phyloP scores from a whole-genome alignment of 2,888 invertebrate genomes.

The Calephelis perditalis region DNA sequence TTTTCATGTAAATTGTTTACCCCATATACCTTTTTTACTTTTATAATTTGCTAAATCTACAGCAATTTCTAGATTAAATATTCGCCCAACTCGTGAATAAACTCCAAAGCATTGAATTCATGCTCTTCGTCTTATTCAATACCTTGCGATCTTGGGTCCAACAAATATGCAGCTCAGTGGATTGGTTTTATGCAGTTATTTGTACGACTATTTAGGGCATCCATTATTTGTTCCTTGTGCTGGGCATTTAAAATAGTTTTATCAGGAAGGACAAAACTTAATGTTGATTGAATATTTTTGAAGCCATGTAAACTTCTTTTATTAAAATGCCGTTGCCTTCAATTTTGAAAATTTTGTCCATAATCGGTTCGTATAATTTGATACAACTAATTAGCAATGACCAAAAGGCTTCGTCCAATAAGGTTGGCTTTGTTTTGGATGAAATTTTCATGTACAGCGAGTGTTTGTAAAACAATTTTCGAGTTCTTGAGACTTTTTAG shows the following conservation, averaged over 20 bases:
- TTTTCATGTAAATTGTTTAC: constrained; percentile 26
- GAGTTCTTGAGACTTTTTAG: background rate
- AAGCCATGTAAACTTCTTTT: constrained; percentile 13
- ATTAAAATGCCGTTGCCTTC: constrained; percentile 14
- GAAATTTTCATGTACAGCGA: constrained; percentile 13
- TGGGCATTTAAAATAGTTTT: constrained; percentile 12
- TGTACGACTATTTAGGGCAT: constrained; percentile 11
- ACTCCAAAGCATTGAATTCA: constrained; percentile 28
- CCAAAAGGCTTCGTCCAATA: constrained; percentile 12
- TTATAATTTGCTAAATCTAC: constrained; percentile 30
- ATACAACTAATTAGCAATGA: constrained; percentile 10
- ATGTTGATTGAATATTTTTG: constrained; percentile 13
- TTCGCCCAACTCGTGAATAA: constrained; percentile 23
- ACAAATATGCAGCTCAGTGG: constrained; percentile 28
- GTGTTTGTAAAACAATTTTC: constrained; percentile 12
- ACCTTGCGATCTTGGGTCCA: constrained; percentile 30
- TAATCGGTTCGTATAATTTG: constrained; percentile 15
- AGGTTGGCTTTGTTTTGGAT: constrained; percentile 12
- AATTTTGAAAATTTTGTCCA: constrained; percentile 9
- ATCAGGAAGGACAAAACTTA: constrained; percentile 8
- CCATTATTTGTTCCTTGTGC: constrained; percentile 11
- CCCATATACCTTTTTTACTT: constrained; percentile 28
- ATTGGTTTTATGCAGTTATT: constrained; percentile 24
- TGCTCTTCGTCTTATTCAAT: constrained; percentile 28
- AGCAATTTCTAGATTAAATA: constrained; percentile 26